A percentile compares a stretch with the other conserved stretches of the same genome.
Evolutionary conservation across 2,113 vertebrate genomes (phyloP).

Genomic region (Muntiacus muntjak): DNA sequence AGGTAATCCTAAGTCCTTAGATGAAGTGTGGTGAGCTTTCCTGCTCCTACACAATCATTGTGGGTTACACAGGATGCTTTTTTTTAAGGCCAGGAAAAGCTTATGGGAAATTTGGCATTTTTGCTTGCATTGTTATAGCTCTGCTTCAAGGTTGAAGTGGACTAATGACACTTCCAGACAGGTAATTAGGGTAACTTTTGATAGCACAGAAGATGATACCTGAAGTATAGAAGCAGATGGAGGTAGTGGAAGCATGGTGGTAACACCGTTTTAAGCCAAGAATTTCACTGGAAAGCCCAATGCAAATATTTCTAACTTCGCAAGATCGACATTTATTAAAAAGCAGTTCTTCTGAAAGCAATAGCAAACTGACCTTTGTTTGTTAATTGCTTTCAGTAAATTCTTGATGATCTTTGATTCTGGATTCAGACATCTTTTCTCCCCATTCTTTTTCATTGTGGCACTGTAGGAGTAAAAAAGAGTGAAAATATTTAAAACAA

Average conservation of each 20-base stretch:
- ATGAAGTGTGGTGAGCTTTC: neutral
- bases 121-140: neutral
- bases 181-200: neutral
- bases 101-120: neutral
- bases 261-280: neutral
- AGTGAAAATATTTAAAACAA: neutral
- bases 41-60: neutral
- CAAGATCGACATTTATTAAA: neutral
- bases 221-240: neutral
- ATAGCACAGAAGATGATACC: neutral
- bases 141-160: neutral
- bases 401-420: slow-evolving; percentile 34
- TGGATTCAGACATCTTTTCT: slow-evolving; percentile 65
- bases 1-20: neutral
- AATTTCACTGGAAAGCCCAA: neutral
- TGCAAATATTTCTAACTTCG: neutral
- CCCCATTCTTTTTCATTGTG: slow-evolving; percentile 46
- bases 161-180: neutral
- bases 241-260: neutral
- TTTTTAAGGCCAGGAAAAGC: neutral
- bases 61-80: neutral
- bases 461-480: slow-evolving; percentile 40
- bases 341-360: neutral
- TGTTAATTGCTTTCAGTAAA: slow-evolving; percentile 48
- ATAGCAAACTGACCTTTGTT: slow-evolving; percentile 42